These are phyloP conservation scores for Apotomis betuletana DNA, from an alignment of 2,888 invertebrate genomes.

Conservation along the genomic window DNA sequence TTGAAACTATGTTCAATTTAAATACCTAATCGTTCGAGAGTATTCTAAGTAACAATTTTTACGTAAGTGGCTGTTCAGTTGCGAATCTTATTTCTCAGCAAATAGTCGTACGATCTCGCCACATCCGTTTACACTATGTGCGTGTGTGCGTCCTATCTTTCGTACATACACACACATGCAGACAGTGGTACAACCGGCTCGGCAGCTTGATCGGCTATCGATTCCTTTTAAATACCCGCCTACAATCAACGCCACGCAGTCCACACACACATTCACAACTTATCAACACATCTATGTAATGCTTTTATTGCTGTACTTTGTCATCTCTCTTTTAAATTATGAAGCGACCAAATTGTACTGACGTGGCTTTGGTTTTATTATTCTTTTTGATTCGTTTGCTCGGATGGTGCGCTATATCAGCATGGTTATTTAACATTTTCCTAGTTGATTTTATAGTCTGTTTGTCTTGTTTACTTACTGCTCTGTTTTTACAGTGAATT, in stretches of 20 bases:
- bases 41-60: background rate
- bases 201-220: slow-evolving; percentile 68
- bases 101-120: slow-evolving; percentile 52
- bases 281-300: slow-evolving; percentile 26
- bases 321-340: slow-evolving; percentile 34
- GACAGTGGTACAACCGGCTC: slow-evolving; percentile 56
- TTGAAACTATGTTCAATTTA: background rate
- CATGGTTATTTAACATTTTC: slow-evolving; percentile 3
- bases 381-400: slow-evolving; percentile 9
- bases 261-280: slow-evolving; percentile 42
- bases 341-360: slow-evolving; percentile 3
- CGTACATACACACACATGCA: slow-evolving; percentile 46
- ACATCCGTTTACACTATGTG: slow-evolving; percentile 63
- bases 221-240: slow-evolving; percentile 64
- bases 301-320: slow-evolving; percentile 39
- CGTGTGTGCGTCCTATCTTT: slow-evolving; percentile 43
- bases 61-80: slow-evolving; percentile 12
- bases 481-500: background rate
- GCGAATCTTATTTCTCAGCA: slow-evolving; percentile 44
- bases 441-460: slow-evolving; percentile 1
- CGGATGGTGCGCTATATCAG: background rate
- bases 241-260: slow-evolving; percentile 54
- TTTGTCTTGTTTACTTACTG: background rate
- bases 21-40: background rate
- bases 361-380: slow-evolving; percentile 16